Percentiles rank a stretch among this genome's conserved stretches.
phyloP scores from a whole-genome alignment of 2,888 invertebrate genomes.

The Abscondita cerata region DNA sequence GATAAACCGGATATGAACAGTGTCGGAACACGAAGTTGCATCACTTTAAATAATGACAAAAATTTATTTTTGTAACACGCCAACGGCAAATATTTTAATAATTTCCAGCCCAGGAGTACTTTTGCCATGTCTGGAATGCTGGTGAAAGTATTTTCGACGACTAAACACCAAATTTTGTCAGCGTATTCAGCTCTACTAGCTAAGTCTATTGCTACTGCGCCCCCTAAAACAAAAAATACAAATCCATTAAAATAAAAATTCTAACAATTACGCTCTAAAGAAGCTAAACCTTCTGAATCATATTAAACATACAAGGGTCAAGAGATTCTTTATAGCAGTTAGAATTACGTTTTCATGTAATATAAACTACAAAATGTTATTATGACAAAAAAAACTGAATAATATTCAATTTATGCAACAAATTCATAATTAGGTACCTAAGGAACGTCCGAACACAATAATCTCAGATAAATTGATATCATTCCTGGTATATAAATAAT shows the following conservation, averaged over 20 bases:
- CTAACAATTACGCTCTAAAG: no score
- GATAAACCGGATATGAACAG: slow-evolving; percentile 88
- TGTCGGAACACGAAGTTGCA: slow-evolving; percentile 75
- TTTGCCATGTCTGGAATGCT: slow-evolving; percentile 93
- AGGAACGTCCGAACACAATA: slow-evolving; percentile 87
- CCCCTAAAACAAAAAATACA: slow-evolving; percentile 65
- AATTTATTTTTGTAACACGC: slow-evolving; percentile 93
- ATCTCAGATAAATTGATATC: slow-evolving; percentile 88
- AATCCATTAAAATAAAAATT: slow-evolving; percentile 3
- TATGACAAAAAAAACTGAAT: no score
- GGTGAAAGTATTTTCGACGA: slow-evolving; percentile 95
- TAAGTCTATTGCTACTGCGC: slow-evolving; percentile 90
- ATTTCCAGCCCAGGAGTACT: slow-evolving; percentile 76
- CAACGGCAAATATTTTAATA: slow-evolving; percentile 78
- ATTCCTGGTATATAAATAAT: slow-evolving; percentile 79
- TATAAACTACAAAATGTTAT: no score
- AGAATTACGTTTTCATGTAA: no score
- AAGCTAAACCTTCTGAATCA: no score
- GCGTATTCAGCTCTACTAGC: slow-evolving; percentile 78
- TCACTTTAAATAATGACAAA: slow-evolving; percentile 76
- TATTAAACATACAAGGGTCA: no score
- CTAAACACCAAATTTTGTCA: slow-evolving; percentile 82
- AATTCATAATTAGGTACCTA: no score
- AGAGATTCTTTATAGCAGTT: no score
- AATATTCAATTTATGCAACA: no score